Conservation (phyloP, 2,113 vertebrate species). For the Paramisgurnus dabryanus region DNA sequence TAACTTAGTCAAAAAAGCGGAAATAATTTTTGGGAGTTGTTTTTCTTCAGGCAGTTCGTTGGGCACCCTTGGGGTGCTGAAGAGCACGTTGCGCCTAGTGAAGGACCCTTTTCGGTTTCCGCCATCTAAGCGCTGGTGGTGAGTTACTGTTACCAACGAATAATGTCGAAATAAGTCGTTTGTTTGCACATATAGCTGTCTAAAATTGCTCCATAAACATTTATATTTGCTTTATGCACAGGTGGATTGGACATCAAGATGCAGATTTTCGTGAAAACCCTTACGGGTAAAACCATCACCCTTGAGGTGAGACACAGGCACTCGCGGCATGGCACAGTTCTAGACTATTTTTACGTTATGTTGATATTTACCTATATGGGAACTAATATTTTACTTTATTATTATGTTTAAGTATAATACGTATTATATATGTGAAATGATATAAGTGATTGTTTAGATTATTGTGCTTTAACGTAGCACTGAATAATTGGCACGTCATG, state of each 20-base stretch:
- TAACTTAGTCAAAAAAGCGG: too few species aligned
- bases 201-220: not conserved
- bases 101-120: slow-evolving; percentile 42
- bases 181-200: not conserved
- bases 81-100: slow-evolving; percentile 20
- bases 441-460: not conserved
- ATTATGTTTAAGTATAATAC: not conserved
- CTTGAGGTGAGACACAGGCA: slow-evolving; percentile 86
- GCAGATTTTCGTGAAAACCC: slow-evolving; percentile 99
- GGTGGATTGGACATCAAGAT: slow-evolving; percentile 80
- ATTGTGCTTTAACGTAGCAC: not conserved
- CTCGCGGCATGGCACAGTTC: not conserved
- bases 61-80: slow-evolving; percentile 9
- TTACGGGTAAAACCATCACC: slow-evolving; percentile 98
- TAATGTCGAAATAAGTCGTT: slow-evolving; percentile 3
- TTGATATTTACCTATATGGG: not conserved
- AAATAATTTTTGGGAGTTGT: too few species aligned
- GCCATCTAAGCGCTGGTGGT: slow-evolving; percentile 36
- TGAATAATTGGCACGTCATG: not conserved
- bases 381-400: not conserved
- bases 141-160: not conserved
- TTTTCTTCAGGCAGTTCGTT: not conserved
- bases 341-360: not conserved
- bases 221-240: slow-evolving; percentile 39
- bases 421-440: not conserved